Evolutionary conservation across 1,140 invertebrate genomes (phyloP).

Genomic region (Lucilia sericata): DNA sequence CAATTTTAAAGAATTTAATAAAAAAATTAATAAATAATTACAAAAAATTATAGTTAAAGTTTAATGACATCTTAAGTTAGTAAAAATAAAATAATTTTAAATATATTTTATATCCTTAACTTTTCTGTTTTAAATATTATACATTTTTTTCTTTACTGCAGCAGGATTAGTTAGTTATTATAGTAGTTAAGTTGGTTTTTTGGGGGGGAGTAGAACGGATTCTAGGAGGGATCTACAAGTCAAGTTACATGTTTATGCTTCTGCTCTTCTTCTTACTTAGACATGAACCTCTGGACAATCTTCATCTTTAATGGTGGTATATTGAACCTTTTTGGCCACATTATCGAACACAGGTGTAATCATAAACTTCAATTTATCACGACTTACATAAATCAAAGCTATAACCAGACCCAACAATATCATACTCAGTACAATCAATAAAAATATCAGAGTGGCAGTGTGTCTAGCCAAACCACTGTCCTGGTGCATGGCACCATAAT

Average conservation of each 20-base stretch:
- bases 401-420: slow-evolving; percentile 71
- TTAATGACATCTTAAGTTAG: background rate
- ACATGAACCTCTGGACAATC: slow-evolving; percentile 68
- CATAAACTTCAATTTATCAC: slow-evolving; percentile 71
- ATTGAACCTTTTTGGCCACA: slow-evolving; percentile 78
- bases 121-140: background rate
- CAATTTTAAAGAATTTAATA: background rate
- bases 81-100: background rate
- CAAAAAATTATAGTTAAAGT: background rate
- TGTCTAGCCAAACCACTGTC: slow-evolving; percentile 61
- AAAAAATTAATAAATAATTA: background rate
- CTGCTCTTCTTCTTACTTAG: slow-evolving; percentile 47
- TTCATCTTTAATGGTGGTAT: slow-evolving; percentile 76
- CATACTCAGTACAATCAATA: slow-evolving; percentile 72
- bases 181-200: background rate
- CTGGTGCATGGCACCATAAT: slow-evolving; percentile 50
- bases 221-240: background rate
- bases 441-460: slow-evolving; percentile 70
- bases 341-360: slow-evolving; percentile 76
- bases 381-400: slow-evolving; percentile 74
- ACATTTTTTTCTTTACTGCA: background rate
- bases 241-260: background rate
- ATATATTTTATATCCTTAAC: background rate
- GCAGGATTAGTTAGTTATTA: background rate
- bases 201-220: background rate